Conservation (phyloP, 92 coral and sea anemone genomes). For the Hydrozoanthus gracilis region DNA sequence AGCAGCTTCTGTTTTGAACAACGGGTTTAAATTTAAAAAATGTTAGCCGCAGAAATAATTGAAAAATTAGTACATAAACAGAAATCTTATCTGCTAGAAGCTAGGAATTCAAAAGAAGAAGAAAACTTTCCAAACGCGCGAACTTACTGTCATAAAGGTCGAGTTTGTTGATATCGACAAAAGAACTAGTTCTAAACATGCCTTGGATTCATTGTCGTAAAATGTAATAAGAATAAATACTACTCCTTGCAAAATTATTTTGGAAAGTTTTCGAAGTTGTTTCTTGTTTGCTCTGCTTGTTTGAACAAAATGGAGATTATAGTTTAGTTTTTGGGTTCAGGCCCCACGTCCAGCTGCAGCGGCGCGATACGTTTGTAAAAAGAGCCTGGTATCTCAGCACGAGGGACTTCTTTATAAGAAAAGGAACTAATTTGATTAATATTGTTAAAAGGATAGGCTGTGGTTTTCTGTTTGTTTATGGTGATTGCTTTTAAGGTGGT, state of each 20-base stretch:
- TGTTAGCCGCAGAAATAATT: neutral
- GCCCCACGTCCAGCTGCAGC: neutral
- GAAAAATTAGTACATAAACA: neutral
- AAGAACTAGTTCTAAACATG: neutral
- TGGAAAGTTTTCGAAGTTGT: neutral
- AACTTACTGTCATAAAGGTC: slow-evolving; percentile 40
- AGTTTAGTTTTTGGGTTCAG: neutral
- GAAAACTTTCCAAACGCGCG: neutral
- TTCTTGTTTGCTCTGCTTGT: neutral
- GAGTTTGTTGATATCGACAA: slow-evolving; percentile 14
- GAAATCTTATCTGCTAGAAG: neutral
- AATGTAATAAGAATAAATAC: neutral
- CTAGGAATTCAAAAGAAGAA: neutral
- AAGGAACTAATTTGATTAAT: too few species aligned
- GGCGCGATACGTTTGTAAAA: neutral
- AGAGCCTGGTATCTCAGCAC: neutral
- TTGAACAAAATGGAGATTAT: slow-evolving; percentile 22
- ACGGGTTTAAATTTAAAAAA: neutral
- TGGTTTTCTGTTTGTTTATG: too few species aligned
- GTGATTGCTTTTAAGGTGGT: too few species aligned
- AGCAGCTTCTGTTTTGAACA: slow-evolving; percentile 27
- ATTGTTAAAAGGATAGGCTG: too few species aligned
- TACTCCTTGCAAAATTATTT: neutral
- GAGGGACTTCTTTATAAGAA: too few species aligned
- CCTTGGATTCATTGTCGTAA: neutral